Evolutionary conservation across 2,888 invertebrate species (phyloP).

Genomic region (Hetaerina titia): DNA sequence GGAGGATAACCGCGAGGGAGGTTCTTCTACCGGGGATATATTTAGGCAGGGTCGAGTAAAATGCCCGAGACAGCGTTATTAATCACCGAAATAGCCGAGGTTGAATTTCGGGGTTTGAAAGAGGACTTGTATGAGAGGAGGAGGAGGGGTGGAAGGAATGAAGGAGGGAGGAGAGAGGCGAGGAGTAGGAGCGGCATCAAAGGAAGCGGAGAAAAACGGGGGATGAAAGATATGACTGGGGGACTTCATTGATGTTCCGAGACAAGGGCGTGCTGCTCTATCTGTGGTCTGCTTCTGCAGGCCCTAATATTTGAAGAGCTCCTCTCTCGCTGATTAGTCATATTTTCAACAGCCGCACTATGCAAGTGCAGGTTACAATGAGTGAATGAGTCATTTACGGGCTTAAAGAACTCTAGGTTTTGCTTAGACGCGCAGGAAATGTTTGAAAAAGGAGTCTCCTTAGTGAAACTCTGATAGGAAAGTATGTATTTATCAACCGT

Average conservation of each 20-base stretch:
- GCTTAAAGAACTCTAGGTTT: too few relatives aligned
- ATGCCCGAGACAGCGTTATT: slow-evolving; percentile 13
- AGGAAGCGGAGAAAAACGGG: not conserved
- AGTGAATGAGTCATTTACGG: too few relatives aligned
- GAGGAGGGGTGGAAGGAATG: not conserved
- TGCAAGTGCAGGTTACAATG: too few relatives aligned
- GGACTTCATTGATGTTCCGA: not conserved
- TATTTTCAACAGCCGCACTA: too few relatives aligned
- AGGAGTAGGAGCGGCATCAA: not conserved
- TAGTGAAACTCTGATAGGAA: too few relatives aligned
- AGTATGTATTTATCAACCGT: too few relatives aligned
- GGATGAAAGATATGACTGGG: not conserved
- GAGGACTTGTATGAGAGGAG: not conserved
- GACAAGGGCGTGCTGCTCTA: not conserved
- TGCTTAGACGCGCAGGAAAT: too few relatives aligned
- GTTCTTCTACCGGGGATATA: not conserved
- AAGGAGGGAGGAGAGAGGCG: not conserved
- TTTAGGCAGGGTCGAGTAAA: not conserved
- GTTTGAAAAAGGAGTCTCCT: too few relatives aligned
- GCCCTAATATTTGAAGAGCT: too few relatives aligned
- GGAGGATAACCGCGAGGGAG: not conserved
- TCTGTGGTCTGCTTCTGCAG: too few relatives aligned
- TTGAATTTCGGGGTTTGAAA: slow-evolving; percentile 4
- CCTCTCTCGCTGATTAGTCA: too few relatives aligned
- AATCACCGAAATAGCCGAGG: slow-evolving; percentile 1